These are phyloP conservation scores for Cryptus armator DNA, from an alignment of 2,888 invertebrate species.

Conservation along the genomic window DNA sequence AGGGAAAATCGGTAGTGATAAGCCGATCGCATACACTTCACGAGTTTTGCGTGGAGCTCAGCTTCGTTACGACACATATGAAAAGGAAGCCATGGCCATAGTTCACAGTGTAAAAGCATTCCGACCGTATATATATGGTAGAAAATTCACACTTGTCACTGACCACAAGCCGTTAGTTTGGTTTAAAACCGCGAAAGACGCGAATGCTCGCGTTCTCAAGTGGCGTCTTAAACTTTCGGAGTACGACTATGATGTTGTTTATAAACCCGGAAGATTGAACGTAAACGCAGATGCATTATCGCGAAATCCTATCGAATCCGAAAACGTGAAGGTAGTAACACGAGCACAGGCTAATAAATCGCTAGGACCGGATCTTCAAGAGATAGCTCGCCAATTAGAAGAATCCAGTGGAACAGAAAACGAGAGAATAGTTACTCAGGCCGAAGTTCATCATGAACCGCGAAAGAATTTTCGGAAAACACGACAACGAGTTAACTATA, in stretches of 20 bases:
- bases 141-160: neutral
- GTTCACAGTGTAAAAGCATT: neutral
- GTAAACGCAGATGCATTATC: neutral
- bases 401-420: too few species aligned
- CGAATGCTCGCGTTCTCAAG: neutral
- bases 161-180: neutral
- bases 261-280: too few species aligned
- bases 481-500: neutral
- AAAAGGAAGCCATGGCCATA: neutral
- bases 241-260: neutral
- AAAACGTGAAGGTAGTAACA: too few species aligned
- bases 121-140: neutral
- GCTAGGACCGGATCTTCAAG: too few species aligned
- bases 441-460: too few species aligned
- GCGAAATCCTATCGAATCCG: neutral
- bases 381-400: too few species aligned
- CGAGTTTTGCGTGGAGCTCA: too few species aligned
- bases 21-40: slow-evolving; percentile 13
- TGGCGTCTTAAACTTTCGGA: neutral
- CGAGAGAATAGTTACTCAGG: too few species aligned
- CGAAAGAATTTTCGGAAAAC: too few species aligned
- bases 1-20: slow-evolving; percentile 37
- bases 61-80: neutral
- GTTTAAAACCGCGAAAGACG: neutral
- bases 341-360: too few species aligned